phyloP scores from a whole-genome alignment of 2,113 vertebrate genomes.

The Rhinogobius similis region DNA sequence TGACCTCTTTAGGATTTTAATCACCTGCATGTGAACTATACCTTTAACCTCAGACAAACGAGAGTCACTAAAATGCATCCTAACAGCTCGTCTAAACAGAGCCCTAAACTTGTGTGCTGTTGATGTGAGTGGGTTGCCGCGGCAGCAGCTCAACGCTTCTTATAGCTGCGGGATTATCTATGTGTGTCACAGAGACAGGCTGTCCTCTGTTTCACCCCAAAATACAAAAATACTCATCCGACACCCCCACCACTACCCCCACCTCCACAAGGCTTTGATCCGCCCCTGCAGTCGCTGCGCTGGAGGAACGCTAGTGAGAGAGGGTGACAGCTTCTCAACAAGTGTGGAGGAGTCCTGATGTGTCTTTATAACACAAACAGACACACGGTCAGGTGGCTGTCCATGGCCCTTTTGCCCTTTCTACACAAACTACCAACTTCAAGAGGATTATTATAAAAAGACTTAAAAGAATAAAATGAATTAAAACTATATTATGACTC shows the following conservation, averaged over 20 bases:
- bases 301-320: slow-evolving; percentile 65
- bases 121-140: neutral
- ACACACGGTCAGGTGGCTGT: neutral
- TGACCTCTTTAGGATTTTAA: neutral
- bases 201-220: slow-evolving; percentile 75
- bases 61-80: slow-evolving; percentile 1
- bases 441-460: neutral
- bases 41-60: neutral
- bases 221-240: slow-evolving; percentile 55
- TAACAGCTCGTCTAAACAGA: neutral
- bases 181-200: slow-evolving; percentile 62
- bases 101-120: neutral
- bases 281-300: slow-evolving; percentile 65
- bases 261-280: slow-evolving; percentile 70
- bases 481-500: too few relatives aligned
- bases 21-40: neutral
- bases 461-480: too few relatives aligned
- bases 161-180: slow-evolving; percentile 39
- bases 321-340: slow-evolving; percentile 73
- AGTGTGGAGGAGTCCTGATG: slow-evolving; percentile 47
- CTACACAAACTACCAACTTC: neutral
- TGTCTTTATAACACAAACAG: slow-evolving; percentile 1
- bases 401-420: neutral
- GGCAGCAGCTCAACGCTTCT: slow-evolving; percentile 21
- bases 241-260: slow-evolving; percentile 9